Percentiles rank a stretch among this genome's conserved stretches.
Conservation (phyloP, 2,797 vertebrate genomes). For the Manis crassicaudata region DNA sequence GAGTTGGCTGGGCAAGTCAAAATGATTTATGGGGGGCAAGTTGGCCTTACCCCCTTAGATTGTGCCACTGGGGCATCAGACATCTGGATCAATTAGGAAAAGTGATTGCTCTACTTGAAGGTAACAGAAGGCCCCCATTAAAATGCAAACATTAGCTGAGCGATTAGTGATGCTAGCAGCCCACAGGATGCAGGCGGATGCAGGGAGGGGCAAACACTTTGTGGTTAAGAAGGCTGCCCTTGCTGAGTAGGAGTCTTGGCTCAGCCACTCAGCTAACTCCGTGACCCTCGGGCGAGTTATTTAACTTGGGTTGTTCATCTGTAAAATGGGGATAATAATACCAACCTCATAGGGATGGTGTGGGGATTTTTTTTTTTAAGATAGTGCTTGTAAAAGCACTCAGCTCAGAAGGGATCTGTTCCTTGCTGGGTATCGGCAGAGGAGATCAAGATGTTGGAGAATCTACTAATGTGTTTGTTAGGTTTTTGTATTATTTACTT, state of each 20-base stretch:
- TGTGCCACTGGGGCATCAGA: background rate
- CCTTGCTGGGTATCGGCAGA: background rate
- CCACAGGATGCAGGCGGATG: background rate
- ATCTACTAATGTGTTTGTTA: background rate
- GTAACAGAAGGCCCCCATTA: constrained; percentile 37
- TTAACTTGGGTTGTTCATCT: background rate
- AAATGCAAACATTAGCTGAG: constrained; percentile 2
- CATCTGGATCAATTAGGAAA: constrained; percentile 44
- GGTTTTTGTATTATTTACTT: too few relatives aligned
- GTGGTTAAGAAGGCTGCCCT: background rate
- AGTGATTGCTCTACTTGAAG: constrained; percentile 49
- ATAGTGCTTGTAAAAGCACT: background rate
- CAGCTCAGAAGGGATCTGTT: background rate
- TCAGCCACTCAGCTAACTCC: background rate
- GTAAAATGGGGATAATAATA: background rate
- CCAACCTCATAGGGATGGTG: too few relatives aligned
- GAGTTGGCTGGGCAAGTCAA: background rate
- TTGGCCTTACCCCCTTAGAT: background rate
- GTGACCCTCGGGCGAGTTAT: background rate
- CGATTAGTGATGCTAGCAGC: background rate
- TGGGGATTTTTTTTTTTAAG: background rate
- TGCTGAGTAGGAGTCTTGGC: background rate
- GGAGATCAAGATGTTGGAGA: background rate
- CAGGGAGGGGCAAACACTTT: background rate
- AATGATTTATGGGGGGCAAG: constrained; percentile 9